Base-by-base conservation (phyloP, 2,113 vertebrate species). In the Malaclemys terrapin region DNA sequence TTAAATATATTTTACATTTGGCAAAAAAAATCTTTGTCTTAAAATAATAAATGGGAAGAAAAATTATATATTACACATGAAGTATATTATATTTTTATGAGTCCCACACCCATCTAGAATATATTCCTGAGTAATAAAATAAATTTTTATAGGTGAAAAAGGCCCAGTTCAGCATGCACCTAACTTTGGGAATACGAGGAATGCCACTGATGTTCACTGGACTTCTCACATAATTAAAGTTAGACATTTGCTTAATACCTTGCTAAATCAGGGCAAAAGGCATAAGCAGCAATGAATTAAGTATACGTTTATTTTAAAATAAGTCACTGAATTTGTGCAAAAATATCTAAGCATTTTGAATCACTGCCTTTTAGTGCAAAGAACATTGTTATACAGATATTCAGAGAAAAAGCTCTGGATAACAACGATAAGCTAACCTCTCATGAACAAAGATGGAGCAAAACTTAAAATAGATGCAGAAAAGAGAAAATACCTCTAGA, bases 281-380 rank as follows among this genome's bases (percentile, higher is more conserved):
- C 31, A 49, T 13, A 13, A 88, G 47, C 1, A 52, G 29, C 80
- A 89, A 14, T 76, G 49, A 89, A 59, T 87, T 90, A 38, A 79
- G n/a, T 0, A 84, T 14, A 84, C 45, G 53, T 50, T 90, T 42
- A 62, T 12, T 50, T 93, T 38, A 62, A 89, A 86, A 80, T 76
- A 42, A 86, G 80, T 72, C 35, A 89, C 49, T 10, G 54, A 57
- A 54, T 10, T 83, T 89, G 50, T 5, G 84, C 8, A 87, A 94
- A 76, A 4, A 84, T 3, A 82, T 91, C 19, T 78, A 62, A 54
- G 24, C 50, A 91, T 85, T 96, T 90, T 96, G 78, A 88, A 93
- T 49, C 62, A 91, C 19, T 91, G 83, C 24, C 57, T 72, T 82
- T 94, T 90, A 92, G 82, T 35, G 59, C 22, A 92, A 91, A n/a